A percentile compares a stretch with the other conserved stretches of the same genome.
These are phyloP conservation scores for Aspidapion aeneum DNA, from an alignment of 2,888 invertebrate species.

Conservation along the genomic window DNA sequence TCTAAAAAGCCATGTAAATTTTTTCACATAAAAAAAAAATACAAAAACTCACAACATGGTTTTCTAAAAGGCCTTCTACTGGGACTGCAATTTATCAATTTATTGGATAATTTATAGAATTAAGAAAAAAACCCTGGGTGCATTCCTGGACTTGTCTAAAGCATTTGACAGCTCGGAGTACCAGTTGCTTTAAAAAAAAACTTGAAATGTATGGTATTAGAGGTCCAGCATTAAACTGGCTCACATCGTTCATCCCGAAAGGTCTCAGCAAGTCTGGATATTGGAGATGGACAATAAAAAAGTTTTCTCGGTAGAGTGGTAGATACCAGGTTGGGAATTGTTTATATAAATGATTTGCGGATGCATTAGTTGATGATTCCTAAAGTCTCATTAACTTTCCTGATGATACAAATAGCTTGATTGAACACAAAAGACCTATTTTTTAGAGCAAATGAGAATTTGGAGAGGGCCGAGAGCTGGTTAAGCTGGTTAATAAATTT, in stretches of 20 bases:
- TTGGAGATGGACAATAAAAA: not conserved
- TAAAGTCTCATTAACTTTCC: not conserved
- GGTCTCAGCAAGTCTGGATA: not conserved
- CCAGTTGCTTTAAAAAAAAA: not conserved
- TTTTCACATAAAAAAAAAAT: not conserved
- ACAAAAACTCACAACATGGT: not conserved
- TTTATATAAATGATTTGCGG: not conserved
- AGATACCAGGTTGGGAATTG: not conserved
- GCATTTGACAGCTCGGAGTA: not conserved
- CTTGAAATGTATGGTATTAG: not conserved
- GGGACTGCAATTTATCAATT: not conserved
- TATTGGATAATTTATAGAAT: not conserved
- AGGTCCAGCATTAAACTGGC: not conserved
- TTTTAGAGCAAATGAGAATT: not conserved
- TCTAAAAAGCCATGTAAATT: not conserved
- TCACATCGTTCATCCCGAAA: not conserved
- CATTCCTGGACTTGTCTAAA: not conserved
- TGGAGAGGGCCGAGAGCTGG: not conserved
- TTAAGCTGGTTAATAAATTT: no score
- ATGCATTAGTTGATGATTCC: not conserved
- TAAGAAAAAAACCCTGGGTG: not conserved
- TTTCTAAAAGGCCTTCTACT: not conserved
- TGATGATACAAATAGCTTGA: not conserved
- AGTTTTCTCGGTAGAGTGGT: not conserved
- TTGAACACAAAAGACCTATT: not conserved